phyloP scores from a whole-genome alignment of 2,797 vertebrate genomes.

The Geotrypetes seraphini region DNA sequence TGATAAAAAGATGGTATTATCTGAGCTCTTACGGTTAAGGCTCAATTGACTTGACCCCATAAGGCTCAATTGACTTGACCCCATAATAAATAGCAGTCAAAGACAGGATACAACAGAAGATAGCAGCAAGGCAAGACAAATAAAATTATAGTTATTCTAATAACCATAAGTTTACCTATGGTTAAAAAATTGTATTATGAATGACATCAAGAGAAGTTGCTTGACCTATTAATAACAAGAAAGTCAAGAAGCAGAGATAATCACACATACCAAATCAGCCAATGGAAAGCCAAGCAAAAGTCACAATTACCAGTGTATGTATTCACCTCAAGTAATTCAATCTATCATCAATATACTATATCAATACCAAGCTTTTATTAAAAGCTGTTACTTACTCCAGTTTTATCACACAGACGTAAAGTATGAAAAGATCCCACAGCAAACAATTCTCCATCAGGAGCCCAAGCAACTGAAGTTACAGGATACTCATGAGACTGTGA shows the following conservation, averaged over 20 bases:
- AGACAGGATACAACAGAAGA: too few relatives aligned
- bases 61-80: too few relatives aligned
- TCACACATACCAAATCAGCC: not conserved
- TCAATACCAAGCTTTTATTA: not conserved
- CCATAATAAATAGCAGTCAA: too few relatives aligned
- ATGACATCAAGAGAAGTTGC: not conserved
- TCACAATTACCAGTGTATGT: rapidly evolving
- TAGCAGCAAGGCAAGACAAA: too few relatives aligned
- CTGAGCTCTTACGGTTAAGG: too few relatives aligned
- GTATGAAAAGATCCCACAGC: slow-evolving; percentile 90
- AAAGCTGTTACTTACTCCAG: slow-evolving; percentile 72
- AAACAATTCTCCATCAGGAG: slow-evolving; percentile 83
- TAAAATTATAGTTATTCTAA: too few relatives aligned
- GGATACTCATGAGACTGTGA: slow-evolving; percentile 78
- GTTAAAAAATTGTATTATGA: not conserved
- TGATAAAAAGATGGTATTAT: too few relatives aligned
- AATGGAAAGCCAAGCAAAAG: not conserved
- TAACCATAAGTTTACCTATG: not conserved
- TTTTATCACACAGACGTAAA: slow-evolving; percentile 87
- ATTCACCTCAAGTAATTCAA: not conserved
- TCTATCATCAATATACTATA: not conserved
- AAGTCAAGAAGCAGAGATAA: not conserved
- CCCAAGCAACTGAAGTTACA: slow-evolving; percentile 84
- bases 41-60: too few relatives aligned
- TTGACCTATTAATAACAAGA: not conserved